A percentile compares a stretch with the other conserved stretches of the same genome.
phyloP scores from a whole-genome alignment of 2,888 invertebrate genomes.

The Yponomeuta sedellus region DNA sequence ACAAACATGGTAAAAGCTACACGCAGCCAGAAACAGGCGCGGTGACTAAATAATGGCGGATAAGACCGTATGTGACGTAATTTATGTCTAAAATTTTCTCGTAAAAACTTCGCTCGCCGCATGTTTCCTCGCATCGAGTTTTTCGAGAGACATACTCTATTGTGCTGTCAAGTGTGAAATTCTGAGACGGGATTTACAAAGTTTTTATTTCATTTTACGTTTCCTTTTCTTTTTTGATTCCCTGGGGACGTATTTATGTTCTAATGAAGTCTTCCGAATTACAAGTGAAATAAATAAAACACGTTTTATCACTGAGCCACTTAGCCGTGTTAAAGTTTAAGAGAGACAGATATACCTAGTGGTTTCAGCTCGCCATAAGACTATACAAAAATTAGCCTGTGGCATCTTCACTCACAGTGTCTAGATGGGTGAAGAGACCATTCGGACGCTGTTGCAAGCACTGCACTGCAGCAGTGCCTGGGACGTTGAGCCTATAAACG shows the following conservation, averaged over 20 bases:
- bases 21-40: conserved; percentile 48
- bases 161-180: conserved; percentile 46
- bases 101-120: conserved; percentile 26
- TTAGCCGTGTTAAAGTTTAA: too few species aligned
- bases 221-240: conserved; percentile 2
- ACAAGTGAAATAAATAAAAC: not conserved
- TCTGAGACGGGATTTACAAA: conserved; percentile 49
- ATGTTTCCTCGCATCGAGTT: conserved; percentile 44
- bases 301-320: too few species aligned
- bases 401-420: too few species aligned
- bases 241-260: not conserved
- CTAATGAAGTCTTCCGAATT: conserved; percentile 1
- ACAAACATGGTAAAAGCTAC: conserved; percentile 57
- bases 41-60: conserved; percentile 61
- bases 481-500: too few species aligned
- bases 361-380: too few species aligned
- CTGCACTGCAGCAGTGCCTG: too few species aligned
- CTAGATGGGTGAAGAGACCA: too few species aligned
- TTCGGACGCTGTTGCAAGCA: too few species aligned
- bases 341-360: too few species aligned
- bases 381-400: too few species aligned
- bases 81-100: conserved; percentile 32
- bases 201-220: conserved; percentile 14
- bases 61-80: conserved; percentile 63
- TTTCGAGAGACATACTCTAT: conserved; percentile 37